phyloP scores from a whole-genome alignment of 1,140 invertebrate species.

The Kradibia gibbosae region DNA sequence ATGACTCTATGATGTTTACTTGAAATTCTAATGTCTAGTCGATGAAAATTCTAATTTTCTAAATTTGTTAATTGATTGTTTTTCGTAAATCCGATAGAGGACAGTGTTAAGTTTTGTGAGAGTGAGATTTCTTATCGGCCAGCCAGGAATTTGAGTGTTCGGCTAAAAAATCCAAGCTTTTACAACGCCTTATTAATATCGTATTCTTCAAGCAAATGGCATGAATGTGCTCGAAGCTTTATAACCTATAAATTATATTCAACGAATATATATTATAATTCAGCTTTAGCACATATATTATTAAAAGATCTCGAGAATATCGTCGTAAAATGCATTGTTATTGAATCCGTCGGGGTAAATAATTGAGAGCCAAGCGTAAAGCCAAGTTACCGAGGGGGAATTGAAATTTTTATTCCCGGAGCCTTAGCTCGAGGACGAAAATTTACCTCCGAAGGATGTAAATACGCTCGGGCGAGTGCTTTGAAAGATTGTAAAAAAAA shows the following conservation, averaged over 20 bases:
- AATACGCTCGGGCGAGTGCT: neutral
- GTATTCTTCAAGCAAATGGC: neutral
- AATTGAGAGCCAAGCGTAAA: neutral
- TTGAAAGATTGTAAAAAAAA: neutral
- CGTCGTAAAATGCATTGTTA: neutral
- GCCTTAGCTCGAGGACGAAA: neutral
- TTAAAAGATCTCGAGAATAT: neutral
- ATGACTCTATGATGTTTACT: too few relatives aligned
- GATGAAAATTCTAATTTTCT: too few relatives aligned
- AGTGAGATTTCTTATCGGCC: neutral
- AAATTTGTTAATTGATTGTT: neutral
- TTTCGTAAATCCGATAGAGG: too few relatives aligned
- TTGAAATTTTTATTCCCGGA: neutral
- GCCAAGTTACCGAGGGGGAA: too few relatives aligned
- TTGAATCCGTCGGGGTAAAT: neutral
- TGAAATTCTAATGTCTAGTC: too few relatives aligned
- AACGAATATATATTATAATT: neutral
- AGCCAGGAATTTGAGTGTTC: neutral
- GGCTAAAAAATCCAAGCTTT: neutral
- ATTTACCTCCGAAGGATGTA: neutral
- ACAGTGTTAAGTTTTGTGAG: neutral
- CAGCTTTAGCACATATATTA: neutral
- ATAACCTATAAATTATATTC: slow-evolving; percentile 12
- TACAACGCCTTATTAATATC: neutral
- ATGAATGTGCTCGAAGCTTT: neutral